Evolutionary conservation across 2,888 invertebrate species (phyloP).

Genomic region (Cheilosia vulpina): DNA sequence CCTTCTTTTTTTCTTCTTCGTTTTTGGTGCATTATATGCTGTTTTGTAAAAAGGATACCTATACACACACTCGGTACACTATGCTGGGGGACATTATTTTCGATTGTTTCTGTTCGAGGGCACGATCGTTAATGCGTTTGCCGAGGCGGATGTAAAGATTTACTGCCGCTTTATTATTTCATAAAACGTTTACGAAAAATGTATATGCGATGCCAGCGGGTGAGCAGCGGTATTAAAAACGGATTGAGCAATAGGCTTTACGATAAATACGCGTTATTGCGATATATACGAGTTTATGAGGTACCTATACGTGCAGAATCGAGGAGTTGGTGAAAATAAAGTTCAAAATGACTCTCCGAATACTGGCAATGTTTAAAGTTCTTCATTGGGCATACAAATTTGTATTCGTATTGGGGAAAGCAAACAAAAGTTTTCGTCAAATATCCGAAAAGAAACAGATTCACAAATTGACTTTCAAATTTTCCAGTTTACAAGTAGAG

Average conservation of each 20-base stretch:
- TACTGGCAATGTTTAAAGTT: background rate
- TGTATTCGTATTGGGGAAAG: background rate
- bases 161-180: constrained; percentile 49
- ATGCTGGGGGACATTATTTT: constrained; percentile 31
- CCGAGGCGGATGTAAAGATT: constrained; percentile 22
- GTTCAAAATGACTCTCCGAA: background rate
- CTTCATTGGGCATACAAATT: background rate
- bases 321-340: background rate
- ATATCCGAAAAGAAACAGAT: background rate
- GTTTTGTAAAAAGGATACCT: background rate
- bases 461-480: background rate
- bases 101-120: constrained; percentile 21
- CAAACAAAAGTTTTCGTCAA: background rate
- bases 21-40: constrained; percentile 39
- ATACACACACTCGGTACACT: constrained; percentile 3
- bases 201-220: background rate
- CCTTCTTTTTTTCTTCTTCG: background rate
- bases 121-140: background rate
- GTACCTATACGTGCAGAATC: background rate
- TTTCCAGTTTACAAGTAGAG: background rate
- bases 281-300: background rate
- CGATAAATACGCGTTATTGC: constrained; percentile 20
- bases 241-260: constrained; percentile 30
- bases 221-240: constrained; percentile 14
- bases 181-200: constrained; percentile 25